phyloP scores from a whole-genome alignment of 2,888 invertebrate species.

The Aspidapion aeneum region DNA sequence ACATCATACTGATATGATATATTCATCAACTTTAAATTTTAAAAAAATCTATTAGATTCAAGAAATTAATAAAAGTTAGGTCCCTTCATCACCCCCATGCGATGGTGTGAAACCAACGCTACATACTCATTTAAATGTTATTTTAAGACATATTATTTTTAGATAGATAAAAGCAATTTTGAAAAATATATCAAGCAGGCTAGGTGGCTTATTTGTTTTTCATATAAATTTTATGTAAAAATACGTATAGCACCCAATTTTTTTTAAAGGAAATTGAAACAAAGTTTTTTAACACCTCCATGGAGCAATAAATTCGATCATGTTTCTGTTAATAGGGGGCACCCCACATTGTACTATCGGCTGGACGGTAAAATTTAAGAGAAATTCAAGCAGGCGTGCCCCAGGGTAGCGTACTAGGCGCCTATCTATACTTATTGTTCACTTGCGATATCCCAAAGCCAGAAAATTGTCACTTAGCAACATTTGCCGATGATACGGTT shows the following conservation, averaged over 20 bases:
- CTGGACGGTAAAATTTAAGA: background rate
- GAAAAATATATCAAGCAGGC: background rate
- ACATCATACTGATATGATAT: background rate
- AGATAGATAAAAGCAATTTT: background rate
- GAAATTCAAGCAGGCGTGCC: no score
- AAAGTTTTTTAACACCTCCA: background rate
- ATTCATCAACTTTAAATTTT: background rate
- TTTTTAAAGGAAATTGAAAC: background rate
- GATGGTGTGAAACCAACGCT: background rate
- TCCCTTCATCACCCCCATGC: background rate
- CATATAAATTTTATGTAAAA: background rate
- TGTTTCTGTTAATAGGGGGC: background rate
- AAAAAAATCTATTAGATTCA: background rate
- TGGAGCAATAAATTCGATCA: background rate
- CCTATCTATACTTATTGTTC: no score
- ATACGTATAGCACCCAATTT: background rate
- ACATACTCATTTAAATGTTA: background rate
- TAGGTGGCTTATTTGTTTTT: background rate
- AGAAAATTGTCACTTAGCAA: no score
- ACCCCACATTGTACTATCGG: background rate
- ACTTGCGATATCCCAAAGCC: no score
- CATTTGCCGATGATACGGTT: no score
- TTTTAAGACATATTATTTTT: background rate
- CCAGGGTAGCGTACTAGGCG: no score
- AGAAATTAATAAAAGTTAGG: background rate